phyloP scores from a whole-genome alignment of 2,113 vertebrate genomes.

The Coreoperca whiteheadi region DNA sequence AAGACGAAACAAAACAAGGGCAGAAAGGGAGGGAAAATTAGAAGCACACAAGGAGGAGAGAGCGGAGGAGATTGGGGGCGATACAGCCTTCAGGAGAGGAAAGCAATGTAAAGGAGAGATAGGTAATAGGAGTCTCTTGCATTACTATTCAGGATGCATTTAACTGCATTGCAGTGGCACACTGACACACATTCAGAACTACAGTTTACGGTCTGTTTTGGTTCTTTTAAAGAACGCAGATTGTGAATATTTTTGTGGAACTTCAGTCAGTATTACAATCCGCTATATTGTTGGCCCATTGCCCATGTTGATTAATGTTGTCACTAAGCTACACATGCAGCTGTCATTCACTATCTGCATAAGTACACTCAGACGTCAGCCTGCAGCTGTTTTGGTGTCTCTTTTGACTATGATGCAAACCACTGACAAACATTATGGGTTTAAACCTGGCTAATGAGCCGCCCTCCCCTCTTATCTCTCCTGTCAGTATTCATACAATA shows the following conservation, averaged over 20 bases:
- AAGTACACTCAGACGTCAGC: background rate
- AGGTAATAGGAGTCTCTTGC: constrained; percentile 24
- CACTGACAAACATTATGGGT: constrained; percentile 6
- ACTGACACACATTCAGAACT: constrained; percentile 62
- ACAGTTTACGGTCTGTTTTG: background rate
- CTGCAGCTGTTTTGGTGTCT: constrained; percentile 14
- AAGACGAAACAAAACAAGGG: constrained; percentile 10
- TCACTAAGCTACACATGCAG: background rate
- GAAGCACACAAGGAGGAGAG: background rate
- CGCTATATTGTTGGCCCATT: background rate
- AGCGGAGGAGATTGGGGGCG: background rate
- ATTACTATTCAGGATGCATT: constrained; percentile 62
- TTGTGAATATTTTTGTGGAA: background rate
- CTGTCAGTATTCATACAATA: constrained; percentile 4
- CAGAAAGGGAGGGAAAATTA: background rate
- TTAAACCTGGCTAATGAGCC: background rate
- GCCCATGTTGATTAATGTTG: background rate
- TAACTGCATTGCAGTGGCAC: constrained; percentile 70
- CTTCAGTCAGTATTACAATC: background rate
- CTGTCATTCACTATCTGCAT: background rate
- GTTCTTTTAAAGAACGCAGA: constrained; percentile 11
- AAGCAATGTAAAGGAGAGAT: constrained; percentile 33
- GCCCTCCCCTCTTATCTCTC: background rate
- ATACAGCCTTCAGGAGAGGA: constrained; percentile 7
- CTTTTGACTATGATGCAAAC: constrained; percentile 35